Conservation (phyloP, 2,113 vertebrate genomes). For the Elachura formosa region DNA sequence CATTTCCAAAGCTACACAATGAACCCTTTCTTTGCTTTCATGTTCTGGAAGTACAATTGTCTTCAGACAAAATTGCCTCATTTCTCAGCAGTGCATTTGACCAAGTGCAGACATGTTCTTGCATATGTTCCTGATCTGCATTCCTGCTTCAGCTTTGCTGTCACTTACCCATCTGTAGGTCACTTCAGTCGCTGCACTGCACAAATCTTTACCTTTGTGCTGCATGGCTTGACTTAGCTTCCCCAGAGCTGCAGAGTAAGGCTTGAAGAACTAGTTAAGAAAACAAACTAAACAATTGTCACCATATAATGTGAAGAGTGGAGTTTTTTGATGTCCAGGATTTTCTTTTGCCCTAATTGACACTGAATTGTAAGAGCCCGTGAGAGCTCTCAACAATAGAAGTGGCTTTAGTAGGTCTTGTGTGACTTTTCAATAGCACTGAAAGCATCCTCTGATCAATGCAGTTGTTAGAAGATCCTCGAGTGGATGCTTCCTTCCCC, state of each 20-base stretch:
- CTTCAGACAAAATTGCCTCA: conserved; percentile 49
- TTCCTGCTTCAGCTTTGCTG: conserved; percentile 20
- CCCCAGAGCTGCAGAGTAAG: neutral
- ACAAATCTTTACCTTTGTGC: neutral
- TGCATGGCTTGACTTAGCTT: neutral
- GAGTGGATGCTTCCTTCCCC: conserved; percentile 19
- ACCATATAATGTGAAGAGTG: neutral
- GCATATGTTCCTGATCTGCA: conserved; percentile 45
- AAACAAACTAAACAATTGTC: neutral
- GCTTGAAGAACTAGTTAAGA: neutral
- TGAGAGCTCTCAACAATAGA: neutral
- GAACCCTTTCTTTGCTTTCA: conserved; percentile 58
- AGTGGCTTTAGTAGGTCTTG: neutral
- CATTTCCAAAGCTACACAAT: conserved; percentile 60
- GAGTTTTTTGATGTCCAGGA: neutral
- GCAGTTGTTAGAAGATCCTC: neutral
- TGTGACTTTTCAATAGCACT: neutral
- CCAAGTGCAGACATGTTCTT: conserved; percentile 46
- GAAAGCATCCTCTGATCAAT: conserved; percentile 15
- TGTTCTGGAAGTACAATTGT: conserved; percentile 57
- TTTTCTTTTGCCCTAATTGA: neutral
- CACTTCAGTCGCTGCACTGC: neutral
- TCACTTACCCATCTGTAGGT: conserved; percentile 16
- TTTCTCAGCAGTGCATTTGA: conserved; percentile 43
- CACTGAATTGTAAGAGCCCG: neutral